Conservation (phyloP, 1,140 invertebrate species). For the Zaprionus taronus region DNA sequence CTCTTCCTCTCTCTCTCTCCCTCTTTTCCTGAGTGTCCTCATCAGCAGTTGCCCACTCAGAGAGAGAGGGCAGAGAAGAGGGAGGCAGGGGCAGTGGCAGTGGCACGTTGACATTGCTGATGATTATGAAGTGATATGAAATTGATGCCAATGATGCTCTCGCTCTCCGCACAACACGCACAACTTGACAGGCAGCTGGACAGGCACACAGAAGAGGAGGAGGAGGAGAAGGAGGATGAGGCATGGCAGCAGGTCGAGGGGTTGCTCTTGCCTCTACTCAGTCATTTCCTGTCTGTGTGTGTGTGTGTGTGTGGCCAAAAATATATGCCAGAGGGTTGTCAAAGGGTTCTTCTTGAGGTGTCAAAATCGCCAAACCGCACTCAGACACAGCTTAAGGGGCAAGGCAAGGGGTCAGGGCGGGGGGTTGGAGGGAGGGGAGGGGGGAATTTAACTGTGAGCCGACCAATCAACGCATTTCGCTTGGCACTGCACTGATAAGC, state of each 20-base stretch:
- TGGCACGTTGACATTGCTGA: conserved; percentile 69
- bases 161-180: conserved; percentile 60
- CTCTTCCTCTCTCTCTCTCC: background rate
- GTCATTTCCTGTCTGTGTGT: conserved; percentile 33
- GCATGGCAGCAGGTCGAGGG: background rate
- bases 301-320: conserved; percentile 13
- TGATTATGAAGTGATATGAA: conserved; percentile 81
- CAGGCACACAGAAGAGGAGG: background rate
- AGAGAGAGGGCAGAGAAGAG: background rate
- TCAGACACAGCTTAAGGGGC: conserved; percentile 34
- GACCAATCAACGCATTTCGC: conserved; percentile 51
- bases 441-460: conserved; percentile 18
- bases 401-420: background rate
- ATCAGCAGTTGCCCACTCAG: conserved; percentile 4
- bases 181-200: conserved; percentile 42
- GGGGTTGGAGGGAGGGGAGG: background rate
- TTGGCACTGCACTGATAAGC: conserved; percentile 62
- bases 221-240: background rate
- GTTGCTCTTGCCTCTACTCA: conserved; percentile 21
- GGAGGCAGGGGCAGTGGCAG: background rate
- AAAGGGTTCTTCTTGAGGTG: conserved; percentile 57
- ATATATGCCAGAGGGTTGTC: conserved; percentile 31
- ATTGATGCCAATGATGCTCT: conserved; percentile 77
- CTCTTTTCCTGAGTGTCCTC: background rate
- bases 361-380: conserved; percentile 63